phyloP scores from a whole-genome alignment of 2,113 vertebrate species.

The Sorex araneus region DNA sequence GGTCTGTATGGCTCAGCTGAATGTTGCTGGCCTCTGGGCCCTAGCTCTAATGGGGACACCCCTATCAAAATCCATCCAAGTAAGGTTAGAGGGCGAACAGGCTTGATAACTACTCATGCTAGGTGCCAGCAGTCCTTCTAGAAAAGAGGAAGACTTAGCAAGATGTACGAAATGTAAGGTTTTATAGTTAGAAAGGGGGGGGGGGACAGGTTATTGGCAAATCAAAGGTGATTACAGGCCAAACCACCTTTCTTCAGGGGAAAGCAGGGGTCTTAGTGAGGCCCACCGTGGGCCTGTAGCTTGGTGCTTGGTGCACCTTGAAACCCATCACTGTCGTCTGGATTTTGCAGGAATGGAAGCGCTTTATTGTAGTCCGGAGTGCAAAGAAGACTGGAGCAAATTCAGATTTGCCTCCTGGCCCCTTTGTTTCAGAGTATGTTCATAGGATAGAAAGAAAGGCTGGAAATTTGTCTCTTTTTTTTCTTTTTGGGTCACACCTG shows the following conservation, averaged over 20 bases:
- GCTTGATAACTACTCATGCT: background rate
- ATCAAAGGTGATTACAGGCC: background rate
- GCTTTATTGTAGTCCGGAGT: background rate
- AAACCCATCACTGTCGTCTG: background rate
- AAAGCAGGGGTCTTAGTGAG: background rate
- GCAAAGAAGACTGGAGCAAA: background rate
- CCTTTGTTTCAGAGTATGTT: background rate
- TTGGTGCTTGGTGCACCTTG: background rate
- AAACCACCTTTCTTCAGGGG: background rate
- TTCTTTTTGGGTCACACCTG: too few relatives aligned
- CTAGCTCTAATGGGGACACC: too few relatives aligned
- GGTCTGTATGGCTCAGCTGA: too few relatives aligned
- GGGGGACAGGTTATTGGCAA: background rate
- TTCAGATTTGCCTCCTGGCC: too few relatives aligned
- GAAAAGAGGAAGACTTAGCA: background rate
- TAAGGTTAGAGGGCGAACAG: background rate
- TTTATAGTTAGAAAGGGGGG: background rate
- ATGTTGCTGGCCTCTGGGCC: too few relatives aligned
- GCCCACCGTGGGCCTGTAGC: background rate
- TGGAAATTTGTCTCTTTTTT: background rate
- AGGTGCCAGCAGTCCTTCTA: background rate
- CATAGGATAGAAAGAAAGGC: background rate
- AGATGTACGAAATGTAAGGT: background rate
- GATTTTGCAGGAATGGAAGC: background rate
- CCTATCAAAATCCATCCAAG: background rate